These are phyloP conservation scores for Entomobrya proxima DNA, from an alignment of 2,888 invertebrate species.

Conservation along the genomic window DNA sequence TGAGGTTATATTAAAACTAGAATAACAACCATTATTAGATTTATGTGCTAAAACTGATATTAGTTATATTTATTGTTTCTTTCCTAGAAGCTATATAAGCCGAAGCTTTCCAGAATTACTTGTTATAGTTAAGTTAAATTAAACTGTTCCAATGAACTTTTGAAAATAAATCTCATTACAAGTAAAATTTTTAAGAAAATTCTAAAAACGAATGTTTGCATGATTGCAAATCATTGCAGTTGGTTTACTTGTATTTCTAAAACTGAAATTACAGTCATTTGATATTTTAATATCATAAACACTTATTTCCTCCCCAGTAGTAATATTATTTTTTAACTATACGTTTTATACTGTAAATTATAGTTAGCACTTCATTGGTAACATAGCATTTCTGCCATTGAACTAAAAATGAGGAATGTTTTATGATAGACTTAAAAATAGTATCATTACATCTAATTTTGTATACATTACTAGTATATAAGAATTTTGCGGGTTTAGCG, in stretches of 20 bases:
- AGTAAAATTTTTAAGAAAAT: no score
- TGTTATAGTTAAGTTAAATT: not conserved
- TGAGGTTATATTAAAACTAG: slow-evolving; percentile 26
- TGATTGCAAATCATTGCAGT: no score
- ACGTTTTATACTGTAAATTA: not conserved
- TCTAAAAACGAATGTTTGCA: no score
- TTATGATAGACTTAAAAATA: not conserved
- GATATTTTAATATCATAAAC: no score
- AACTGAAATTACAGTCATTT: no score
- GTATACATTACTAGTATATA: slow-evolving; percentile 16
- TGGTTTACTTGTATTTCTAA: no score
- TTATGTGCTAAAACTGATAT: not conserved
- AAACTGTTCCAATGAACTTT: no score
- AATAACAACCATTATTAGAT: slow-evolving; percentile 35
- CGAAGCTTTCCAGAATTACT: not conserved
- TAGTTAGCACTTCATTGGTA: slow-evolving; percentile 33
- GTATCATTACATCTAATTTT: not conserved
- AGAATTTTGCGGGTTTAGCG: slow-evolving; percentile 24
- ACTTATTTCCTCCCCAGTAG: no score
- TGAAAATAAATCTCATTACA: no score
- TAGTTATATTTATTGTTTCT: slow-evolving; percentile 27
- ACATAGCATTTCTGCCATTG: slow-evolving; percentile 12
- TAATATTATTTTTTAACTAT: no score
- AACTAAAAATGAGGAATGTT: slow-evolving; percentile 10
- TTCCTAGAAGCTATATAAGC: slow-evolving; percentile 10